Evolutionary conservation across 64 coral and sea anemone species (phyloP).

Genomic region (Cladopsammia gracilis): DNA sequence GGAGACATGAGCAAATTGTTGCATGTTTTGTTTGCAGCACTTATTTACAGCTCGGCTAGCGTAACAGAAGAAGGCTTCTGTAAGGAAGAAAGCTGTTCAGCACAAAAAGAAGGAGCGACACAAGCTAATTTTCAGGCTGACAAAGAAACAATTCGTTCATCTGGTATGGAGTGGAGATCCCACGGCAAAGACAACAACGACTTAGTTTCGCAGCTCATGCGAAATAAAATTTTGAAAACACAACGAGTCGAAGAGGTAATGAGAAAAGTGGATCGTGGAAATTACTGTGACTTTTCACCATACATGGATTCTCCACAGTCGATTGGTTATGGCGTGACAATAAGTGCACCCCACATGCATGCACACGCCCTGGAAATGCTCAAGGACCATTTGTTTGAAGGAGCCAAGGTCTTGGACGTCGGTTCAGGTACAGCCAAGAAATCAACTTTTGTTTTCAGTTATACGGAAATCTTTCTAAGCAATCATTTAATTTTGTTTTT

Average conservation of each 20-base stretch:
- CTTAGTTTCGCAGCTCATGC: constrained; percentile 81
- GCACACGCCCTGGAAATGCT: constrained; percentile 96
- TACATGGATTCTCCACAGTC: constrained; percentile 93
- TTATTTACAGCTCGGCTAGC: not conserved
- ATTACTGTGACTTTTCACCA: constrained; percentile 73
- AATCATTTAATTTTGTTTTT: too few relatives aligned
- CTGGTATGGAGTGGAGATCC: constrained; percentile 99
- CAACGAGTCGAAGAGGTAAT: constrained; percentile 82
- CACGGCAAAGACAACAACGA: constrained; percentile 92
- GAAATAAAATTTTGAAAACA: constrained; percentile 79
- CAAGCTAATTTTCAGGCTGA: not conserved
- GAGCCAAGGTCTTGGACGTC: constrained; percentile 87
- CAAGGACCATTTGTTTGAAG: constrained; percentile 90
- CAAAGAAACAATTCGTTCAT: constrained; percentile 51
- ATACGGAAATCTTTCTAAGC: too few relatives aligned
- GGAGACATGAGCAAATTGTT: not conserved
- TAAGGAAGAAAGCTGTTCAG: constrained; percentile 5
- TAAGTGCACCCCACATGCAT: constrained; percentile 98
- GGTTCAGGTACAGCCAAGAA: constrained; percentile 77
- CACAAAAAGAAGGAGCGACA: constrained; percentile 3
- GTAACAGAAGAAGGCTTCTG: constrained; percentile 16
- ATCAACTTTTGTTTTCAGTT: not conserved
- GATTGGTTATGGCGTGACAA: constrained; percentile 96
- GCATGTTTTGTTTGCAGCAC: not conserved
- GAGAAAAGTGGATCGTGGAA: constrained; percentile 83